Evolutionary conservation across 2,888 invertebrate genomes (phyloP), one percentile per base, ranked within the genome.

Genomic region (Drosophila stalkeri): DNA sequence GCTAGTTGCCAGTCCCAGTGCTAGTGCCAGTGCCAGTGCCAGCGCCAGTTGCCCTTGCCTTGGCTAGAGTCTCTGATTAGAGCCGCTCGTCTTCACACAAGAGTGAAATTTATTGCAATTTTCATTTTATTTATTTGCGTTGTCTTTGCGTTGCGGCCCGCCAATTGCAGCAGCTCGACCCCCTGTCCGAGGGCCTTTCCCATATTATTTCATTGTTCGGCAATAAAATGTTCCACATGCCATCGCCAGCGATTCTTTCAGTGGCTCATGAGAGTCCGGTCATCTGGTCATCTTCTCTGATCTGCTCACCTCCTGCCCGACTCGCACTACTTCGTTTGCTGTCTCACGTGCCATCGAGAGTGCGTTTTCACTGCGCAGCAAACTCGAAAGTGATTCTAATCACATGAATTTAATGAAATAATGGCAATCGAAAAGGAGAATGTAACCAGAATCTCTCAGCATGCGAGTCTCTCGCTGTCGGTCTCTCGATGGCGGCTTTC

Each of bases 81-180:
- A 81, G 87, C 68, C 82, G 81, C 75, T 81, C 80, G 74, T 84
- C 82, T 76, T 75, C 80, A 82, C 86, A 78, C 86, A 87, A 85
- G 87, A 89, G 86, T 84, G 89, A 89, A 89, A 89, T 81, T 82
- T 77, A 81, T 87, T 81, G 87, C 82, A 85, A 85, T 89, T 89
- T 82, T 87, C 75, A 86, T 86, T 89, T 83, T 77, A 81, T 80
- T 86, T 81, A 82, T 75, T 73, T 81, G 68, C 66, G 31, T 72
- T 73, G 60, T 63, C 37, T 63, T 69, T 54, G 49, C 61, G 51
- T 55, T 41, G 44, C 44, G 46, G 49, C 23, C 49, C 49, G 44
- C 44, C 43, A 31, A 44, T 46, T 57, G n/a, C 46, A 47, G 18
- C 41, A 54, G 61, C 52, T 66, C 72, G 64, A 71, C 63, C 77